Base-by-base conservation (phyloP, 2,797 vertebrate genomes). In the Clarias pachynema region DNA sequence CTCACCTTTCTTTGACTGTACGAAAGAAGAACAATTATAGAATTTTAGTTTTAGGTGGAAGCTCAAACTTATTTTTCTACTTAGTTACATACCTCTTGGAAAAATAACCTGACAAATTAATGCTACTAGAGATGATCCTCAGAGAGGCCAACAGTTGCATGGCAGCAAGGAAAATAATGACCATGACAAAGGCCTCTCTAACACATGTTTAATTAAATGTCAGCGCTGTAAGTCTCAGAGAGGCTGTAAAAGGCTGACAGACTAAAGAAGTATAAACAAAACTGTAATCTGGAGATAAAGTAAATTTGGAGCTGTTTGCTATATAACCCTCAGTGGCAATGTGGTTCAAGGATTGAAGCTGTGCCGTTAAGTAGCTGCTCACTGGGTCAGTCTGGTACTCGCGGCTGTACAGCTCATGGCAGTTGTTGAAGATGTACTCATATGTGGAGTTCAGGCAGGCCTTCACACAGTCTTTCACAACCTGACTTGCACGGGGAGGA, bases 351-450 rank as follows among this genome's bases (percentile, higher is more conserved):
- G 22, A 82, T 4, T n/a, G 53, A 44, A 37, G 9, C 0, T 79
- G 22, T 34, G 37, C 18, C 40, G 49, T 14, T 5, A 15, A 72
- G 49, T 18, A 65, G 60, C 22, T 31, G 81, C 94, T 95, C 90
- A 96, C 96, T 86, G 96, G 96, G 90, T 97, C 96, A 40, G 96
- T 95, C 91, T 96, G 96, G 91, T 97, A 97, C 91, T 97, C 96
- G 83, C 96, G 95, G 87, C 96, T 97, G 92, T 97, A 97, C 56
- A 97, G 93, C 89, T 97, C 96, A 20, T 97, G 96, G 40, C 96
- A 97, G 93, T 97, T 97, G 89, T 96, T 96, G 73, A 96, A 97
- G 91, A 96, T 97, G 91, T 96, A 97, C 91, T 97, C 96, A 18
- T 97, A 97, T 83, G 96, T 97, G 88, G 96, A 97, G 92, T 96